A percentile compares a stretch with the other conserved stretches of the same genome.
These are phyloP conservation scores for Mythimna pallens DNA, from an alignment of 2,888 invertebrate species.

Conservation along the genomic window DNA sequence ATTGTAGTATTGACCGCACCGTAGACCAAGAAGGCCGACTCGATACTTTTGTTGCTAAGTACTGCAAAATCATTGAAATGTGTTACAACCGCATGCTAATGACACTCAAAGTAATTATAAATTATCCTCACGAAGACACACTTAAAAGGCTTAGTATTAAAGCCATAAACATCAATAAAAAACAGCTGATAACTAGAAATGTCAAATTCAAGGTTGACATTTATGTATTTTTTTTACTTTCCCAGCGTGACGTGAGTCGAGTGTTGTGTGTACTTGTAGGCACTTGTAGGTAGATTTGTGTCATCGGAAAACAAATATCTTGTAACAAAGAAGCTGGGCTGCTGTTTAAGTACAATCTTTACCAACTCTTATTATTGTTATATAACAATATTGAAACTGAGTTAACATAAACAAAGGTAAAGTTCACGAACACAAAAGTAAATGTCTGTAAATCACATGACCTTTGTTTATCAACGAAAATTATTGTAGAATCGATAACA, in stretches of 20 bases:
- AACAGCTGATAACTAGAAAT: too few species aligned
- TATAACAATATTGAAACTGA: conserved; percentile 2
- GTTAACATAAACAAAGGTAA: conserved; percentile 38
- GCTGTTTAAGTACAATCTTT: not conserved
- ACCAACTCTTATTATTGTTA: not conserved
- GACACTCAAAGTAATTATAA: too few species aligned
- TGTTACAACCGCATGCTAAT: too few species aligned
- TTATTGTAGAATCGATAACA: conserved; percentile 75
- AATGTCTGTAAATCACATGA: conserved; percentile 62
- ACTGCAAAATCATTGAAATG: too few species aligned
- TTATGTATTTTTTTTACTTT: too few species aligned
- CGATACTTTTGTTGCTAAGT: too few species aligned
- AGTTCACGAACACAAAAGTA: conserved; percentile 24
- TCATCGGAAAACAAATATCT: conserved; percentile 37
- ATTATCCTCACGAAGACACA: too few species aligned
- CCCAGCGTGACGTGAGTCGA: not conserved
- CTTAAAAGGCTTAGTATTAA: too few species aligned
- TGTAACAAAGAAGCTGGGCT: conserved; percentile 44
- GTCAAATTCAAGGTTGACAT: too few species aligned
- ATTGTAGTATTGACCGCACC: too few species aligned
- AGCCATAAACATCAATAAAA: too few species aligned
- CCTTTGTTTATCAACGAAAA: conserved; percentile 70
- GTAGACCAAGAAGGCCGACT: too few species aligned
- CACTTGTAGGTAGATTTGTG: conserved; percentile 5
- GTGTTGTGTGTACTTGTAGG: not conserved